A percentile compares a stretch with the other conserved stretches of the same genome.
Evolutionary conservation across 2,888 invertebrate genomes (phyloP).

Genomic region (Tolmerus cingulatus): DNA sequence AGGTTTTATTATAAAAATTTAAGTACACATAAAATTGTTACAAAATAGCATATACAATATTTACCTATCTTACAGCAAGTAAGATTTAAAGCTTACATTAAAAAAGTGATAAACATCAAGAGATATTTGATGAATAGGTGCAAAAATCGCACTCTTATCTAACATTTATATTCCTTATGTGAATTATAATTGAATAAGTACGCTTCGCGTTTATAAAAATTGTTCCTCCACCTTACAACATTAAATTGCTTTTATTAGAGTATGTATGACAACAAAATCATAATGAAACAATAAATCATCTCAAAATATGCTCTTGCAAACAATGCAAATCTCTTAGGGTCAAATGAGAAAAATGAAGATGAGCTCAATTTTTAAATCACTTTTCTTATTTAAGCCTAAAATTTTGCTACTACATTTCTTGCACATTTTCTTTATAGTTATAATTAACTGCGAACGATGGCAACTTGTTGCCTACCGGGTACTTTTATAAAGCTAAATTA

Average conservation of each 20-base stretch:
- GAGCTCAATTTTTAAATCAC: slow-evolving; percentile 24
- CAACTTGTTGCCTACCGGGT: not conserved
- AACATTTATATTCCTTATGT: not conserved
- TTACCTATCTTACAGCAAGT: not conserved
- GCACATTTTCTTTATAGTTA: not conserved
- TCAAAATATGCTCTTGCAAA: not conserved
- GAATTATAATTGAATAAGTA: not conserved
- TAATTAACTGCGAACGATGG: not conserved
- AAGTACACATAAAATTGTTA: not conserved
- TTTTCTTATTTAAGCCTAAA: slow-evolving; percentile 21
- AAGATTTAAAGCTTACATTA: not conserved
- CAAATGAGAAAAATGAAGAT: slow-evolving; percentile 15
- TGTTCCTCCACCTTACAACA: not conserved
- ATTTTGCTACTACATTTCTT: not conserved
- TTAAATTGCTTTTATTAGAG: not conserved
- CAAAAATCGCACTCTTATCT: not conserved
- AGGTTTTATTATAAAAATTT: not conserved
- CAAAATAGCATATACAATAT: not conserved
- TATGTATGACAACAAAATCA: not conserved
- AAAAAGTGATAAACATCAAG: not conserved
- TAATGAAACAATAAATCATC: not conserved
- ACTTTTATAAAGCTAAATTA: not conserved
- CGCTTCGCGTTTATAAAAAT: not conserved
- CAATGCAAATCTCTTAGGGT: not conserved
- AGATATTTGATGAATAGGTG: not conserved